Conservation (phyloP, 2,888 invertebrate genomes). For the Timandra comae region DNA sequence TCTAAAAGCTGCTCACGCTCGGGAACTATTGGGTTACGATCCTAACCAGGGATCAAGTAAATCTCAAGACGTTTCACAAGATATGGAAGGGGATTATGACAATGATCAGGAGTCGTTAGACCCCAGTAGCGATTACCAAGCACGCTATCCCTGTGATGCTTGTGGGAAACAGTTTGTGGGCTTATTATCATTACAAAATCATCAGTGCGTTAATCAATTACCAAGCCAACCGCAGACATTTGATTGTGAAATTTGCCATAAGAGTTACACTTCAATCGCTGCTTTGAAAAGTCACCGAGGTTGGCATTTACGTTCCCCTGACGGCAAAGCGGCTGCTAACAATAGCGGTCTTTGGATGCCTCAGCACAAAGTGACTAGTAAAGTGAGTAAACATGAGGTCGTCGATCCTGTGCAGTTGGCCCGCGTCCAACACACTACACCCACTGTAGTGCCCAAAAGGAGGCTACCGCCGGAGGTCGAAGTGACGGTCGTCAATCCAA, state of each 20-base stretch:
- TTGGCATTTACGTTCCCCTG: constrained; percentile 79
- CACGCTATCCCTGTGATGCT: constrained; percentile 71
- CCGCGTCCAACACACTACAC: constrained; percentile 39
- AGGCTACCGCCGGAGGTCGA: constrained; percentile 70
- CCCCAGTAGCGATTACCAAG: constrained; percentile 63
- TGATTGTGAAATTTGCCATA: constrained; percentile 80
- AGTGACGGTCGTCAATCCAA: constrained; percentile 70
- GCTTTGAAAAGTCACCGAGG: constrained; percentile 82
- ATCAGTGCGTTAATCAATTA: constrained; percentile 68
- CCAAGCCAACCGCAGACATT: constrained; percentile 60
- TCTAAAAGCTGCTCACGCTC: constrained; percentile 76
- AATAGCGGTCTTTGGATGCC: constrained; percentile 74
- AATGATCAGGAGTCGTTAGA: constrained; percentile 53
- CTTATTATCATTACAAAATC: constrained; percentile 69
- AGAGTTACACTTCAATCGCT: constrained; percentile 79
- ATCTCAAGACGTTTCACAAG: constrained; percentile 44
- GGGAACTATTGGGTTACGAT: constrained; percentile 68
- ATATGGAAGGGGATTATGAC: constrained; percentile 55
- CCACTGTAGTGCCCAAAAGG: constrained; percentile 48
- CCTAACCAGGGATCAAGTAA: constrained; percentile 60
- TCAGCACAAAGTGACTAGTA: constrained; percentile 70
- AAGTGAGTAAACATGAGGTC: constrained; percentile 70
- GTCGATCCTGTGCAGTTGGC: constrained; percentile 49
- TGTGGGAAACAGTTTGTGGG: constrained; percentile 77
- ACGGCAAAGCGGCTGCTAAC: constrained; percentile 71